Base-by-base conservation (phyloP, 2,888 invertebrate genomes). In the Cremastinae sp. region DNA sequence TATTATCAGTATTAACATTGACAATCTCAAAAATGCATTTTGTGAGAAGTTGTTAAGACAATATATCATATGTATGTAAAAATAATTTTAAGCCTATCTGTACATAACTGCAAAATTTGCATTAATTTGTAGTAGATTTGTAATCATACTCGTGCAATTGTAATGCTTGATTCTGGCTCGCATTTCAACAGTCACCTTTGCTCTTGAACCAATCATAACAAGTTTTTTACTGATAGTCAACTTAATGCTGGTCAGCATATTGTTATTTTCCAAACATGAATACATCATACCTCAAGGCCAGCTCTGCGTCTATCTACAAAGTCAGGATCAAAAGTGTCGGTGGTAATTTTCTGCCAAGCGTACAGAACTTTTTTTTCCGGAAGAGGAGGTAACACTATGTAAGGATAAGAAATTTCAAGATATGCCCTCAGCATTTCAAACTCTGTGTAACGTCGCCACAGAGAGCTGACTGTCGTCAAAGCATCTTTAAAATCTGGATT, bases 371-470 rank as follows among this genome's bases (percentile, higher is more conserved):
- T 91, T 87, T 96, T 96, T 83, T 96, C 96, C 1, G 96, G 96
- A 68, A 96, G 88, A 0, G 96, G 95, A 18, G 96, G 96, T 82
- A 96, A 91, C 10, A 96, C 94, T 59, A 95, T 92, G 86, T 94
- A 94, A n/a, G 96, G 95, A 90, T 96, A 96, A 36, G 93, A 94
- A 34, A 94, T 92, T 85, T 94, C 94, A 73, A 96, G 90, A 85
- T 96, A 96, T 81, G 94, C 93, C 81, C 94, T 92, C 59, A 96
- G 92, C 81, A 95, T 93, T 87, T 96, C 96, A 91, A 96, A 96
- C 88, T 96, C 96, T 53, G 95, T 95, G 86, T 96, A 96, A 36
- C 96, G 90, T 80, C 96, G 91, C 95, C 95, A 95, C 81, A 95
- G 92, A 12, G 94, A 93, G 80, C 93, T 93, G 69, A 94, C 90